Evolutionary conservation across 2,797 vertebrate species (phyloP).

Genomic region (Chlorospingus flavigularis): DNA sequence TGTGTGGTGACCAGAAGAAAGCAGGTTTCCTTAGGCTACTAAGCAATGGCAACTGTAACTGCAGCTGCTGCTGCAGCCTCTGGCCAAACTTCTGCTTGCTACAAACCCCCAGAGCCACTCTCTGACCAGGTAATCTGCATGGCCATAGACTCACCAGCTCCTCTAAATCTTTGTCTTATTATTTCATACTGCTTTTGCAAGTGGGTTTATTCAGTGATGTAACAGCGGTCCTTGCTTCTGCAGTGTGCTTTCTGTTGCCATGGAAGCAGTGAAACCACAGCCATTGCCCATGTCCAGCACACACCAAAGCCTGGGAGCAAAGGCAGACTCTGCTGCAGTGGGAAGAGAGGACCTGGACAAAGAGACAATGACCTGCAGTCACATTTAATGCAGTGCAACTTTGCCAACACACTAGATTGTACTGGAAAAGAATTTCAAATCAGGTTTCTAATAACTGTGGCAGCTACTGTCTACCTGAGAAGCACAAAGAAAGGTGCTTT

Average conservation of each 20-base stretch:
- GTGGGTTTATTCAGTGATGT: neutral
- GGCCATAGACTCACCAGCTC: neutral
- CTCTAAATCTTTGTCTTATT: neutral
- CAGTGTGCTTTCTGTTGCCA: neutral
- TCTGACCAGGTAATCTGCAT: neutral
- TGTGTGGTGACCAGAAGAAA: neutral
- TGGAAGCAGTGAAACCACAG: conserved; percentile 4
- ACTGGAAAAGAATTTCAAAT: neutral
- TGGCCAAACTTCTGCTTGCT: neutral
- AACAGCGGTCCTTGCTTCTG: neutral
- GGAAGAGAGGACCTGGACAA: neutral
- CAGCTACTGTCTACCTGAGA: neutral
- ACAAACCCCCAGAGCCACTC: neutral
- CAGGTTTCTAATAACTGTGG: neutral
- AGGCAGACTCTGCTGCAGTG: neutral
- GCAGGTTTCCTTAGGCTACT: neutral
- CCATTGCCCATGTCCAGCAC: neutral
- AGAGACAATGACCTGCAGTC: neutral
- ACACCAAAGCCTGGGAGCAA: neutral
- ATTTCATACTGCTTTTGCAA: neutral
- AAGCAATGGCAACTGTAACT: neutral
- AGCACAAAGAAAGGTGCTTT: neutral
- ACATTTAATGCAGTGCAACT: neutral
- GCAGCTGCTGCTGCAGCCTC: neutral
- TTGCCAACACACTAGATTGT: neutral